Percentiles rank a stretch among this genome's conserved stretches.
Evolutionary conservation across 2,113 vertebrate species (phyloP).

Genomic region (Orthochromis indermauri): DNA sequence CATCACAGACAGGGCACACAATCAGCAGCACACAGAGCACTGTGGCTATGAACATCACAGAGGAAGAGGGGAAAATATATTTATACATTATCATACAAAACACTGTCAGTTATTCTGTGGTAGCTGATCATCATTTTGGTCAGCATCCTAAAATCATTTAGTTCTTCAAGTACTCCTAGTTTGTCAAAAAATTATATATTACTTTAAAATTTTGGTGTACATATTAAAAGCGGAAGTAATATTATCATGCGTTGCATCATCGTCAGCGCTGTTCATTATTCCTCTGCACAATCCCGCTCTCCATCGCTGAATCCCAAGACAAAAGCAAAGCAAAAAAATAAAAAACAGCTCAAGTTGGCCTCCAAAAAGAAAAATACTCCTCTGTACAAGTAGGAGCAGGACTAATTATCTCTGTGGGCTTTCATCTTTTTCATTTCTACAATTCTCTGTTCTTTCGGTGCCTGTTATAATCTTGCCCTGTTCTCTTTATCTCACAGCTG

Average conservation of each 20-base stretch:
- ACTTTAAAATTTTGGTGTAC: background rate
- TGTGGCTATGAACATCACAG: background rate
- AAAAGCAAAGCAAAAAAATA: background rate
- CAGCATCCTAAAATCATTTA: background rate
- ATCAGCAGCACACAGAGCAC: background rate
- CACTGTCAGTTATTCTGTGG: background rate
- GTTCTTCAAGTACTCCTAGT: background rate
- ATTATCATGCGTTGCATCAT: constrained; percentile 19
- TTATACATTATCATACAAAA: background rate
- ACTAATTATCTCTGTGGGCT: constrained; percentile 60
- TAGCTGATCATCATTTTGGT: background rate
- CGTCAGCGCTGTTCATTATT: background rate
- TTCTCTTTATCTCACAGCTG: constrained; percentile 57
- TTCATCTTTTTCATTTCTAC: constrained; percentile 59
- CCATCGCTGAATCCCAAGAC: constrained; percentile 6
- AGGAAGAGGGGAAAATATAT: background rate
- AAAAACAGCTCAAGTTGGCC: background rate
- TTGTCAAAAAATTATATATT: background rate
- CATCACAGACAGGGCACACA: background rate
- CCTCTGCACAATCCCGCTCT: background rate
- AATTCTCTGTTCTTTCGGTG: constrained; percentile 33
- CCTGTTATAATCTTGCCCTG: constrained; percentile 43
- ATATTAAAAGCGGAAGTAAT: background rate
- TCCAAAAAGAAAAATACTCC: constrained; percentile 19
- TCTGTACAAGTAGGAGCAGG: constrained; percentile 26